phyloP scores from a whole-genome alignment of 2,797 vertebrate genomes.

The Gambusia yucatana region DNA sequence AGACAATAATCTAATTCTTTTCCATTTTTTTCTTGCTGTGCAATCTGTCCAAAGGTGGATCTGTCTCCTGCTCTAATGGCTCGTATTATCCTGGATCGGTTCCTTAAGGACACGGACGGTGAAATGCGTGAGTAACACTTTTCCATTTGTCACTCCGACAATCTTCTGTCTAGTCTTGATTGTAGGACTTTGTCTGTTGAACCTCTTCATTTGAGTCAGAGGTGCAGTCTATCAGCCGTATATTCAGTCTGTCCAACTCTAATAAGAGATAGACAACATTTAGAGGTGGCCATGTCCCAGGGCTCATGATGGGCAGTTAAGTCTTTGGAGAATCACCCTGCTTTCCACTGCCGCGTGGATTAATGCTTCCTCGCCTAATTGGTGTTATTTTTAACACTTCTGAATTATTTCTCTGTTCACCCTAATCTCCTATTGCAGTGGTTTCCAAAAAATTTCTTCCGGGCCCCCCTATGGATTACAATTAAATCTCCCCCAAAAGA shows the following conservation, averaged over 20 bases:
- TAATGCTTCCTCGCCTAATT: slow-evolving; percentile 79
- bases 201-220: slow-evolving; percentile 56
- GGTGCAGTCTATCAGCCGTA: slow-evolving; percentile 64
- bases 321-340: slow-evolving; percentile 81
- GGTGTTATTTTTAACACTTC: slow-evolving; percentile 78
- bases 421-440: slow-evolving; percentile 56
- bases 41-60: slow-evolving; percentile 84
- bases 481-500: no score
- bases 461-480: no score
- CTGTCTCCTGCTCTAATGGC: slow-evolving; percentile 95
- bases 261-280: slow-evolving; percentile 82
- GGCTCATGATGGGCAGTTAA: slow-evolving; percentile 84
- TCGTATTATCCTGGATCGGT: slow-evolving; percentile 92
- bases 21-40: slow-evolving; percentile 3
- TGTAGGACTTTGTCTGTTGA: slow-evolving; percentile 68
- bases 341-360: slow-evolving; percentile 82
- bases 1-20: not conserved
- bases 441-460: no score
- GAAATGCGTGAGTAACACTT: slow-evolving; percentile 85
- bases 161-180: slow-evolving; percentile 64
- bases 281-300: slow-evolving; percentile 75
- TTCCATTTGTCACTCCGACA: slow-evolving; percentile 56
- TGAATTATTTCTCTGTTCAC: slow-evolving; percentile 60
- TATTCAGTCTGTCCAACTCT: slow-evolving; percentile 71
- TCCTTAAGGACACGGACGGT: slow-evolving; percentile 87